Conservation (phyloP, 2,888 invertebrate genomes). For the Aspidapion aeneum region DNA sequence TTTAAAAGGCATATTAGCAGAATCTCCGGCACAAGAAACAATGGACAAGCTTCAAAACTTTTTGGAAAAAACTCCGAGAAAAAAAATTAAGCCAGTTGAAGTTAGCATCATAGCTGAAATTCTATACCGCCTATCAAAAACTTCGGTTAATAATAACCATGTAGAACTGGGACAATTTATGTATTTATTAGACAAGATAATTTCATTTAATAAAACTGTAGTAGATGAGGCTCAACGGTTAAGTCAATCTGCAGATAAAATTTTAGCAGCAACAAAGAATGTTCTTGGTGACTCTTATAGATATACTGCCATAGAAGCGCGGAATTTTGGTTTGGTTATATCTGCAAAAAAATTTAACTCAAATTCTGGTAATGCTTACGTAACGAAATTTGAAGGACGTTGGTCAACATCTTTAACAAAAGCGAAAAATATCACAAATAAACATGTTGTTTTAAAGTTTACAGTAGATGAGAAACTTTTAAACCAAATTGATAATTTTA, state of each 20-base stretch:
- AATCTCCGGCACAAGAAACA: not conserved
- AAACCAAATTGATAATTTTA: constrained; percentile 23
- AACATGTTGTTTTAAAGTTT: constrained; percentile 15
- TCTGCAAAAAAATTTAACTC: constrained; percentile 10
- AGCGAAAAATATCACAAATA: not conserved
- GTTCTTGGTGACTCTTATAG: constrained; percentile 9
- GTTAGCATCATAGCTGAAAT: not conserved
- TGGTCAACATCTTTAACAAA: not conserved
- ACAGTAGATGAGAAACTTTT: constrained; percentile 25
- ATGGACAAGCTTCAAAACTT: not conserved
- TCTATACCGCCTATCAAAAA: not conserved
- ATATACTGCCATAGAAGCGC: not conserved
- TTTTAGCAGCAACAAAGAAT: constrained; percentile 16
- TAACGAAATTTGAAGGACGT: constrained; percentile 7
- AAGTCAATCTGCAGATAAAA: constrained; percentile 16
- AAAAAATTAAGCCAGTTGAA: not conserved
- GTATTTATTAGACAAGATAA: not conserved
- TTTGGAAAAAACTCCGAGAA: not conserved
- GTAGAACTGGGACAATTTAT: not conserved
- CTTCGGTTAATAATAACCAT: not conserved
- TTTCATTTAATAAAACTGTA: constrained; percentile 4
- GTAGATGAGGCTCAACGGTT: constrained; percentile 10
- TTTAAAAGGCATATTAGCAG: no score
- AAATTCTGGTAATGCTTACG: constrained; percentile 12
- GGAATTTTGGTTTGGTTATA: constrained; percentile 16